Base-by-base conservation (phyloP, 2,888 invertebrate species). In the Tuta absoluta region DNA sequence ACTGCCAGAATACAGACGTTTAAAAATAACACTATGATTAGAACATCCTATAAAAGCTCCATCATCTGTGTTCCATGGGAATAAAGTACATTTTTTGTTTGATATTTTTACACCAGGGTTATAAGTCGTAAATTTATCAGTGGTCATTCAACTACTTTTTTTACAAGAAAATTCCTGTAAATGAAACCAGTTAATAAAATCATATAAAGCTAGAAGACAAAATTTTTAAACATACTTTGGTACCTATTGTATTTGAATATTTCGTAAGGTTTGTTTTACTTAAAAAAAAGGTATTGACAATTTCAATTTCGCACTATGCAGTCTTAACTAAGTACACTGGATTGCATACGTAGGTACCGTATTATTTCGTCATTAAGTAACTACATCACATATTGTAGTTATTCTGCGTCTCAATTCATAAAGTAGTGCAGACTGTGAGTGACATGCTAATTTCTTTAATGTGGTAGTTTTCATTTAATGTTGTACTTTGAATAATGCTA, bases 11-110 rank as follows among this genome's bases (percentile, higher is more conserved):
- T 23, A 51, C 51, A 51, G 8, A 14, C n/a, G 37, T 19, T 37
- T 11, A 33, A 58, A 19, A 38, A 58, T 37, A 58, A n/a, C 45
- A 11, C 19, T 37, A 17, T 37, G 37, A 58, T 37, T 19, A 37
- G 37, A 12, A 37, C 37, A 58, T 37, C 19, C 19, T 21, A 41
- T 41, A 59, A 41, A 59, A 59, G 21, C 2, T 41, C 23, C 19
- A 33, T 62, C 23, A 51, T 49, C 51, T 49, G 51, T 62, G 33
- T 33, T 48, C 23, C 62, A 45, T 48, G 37, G 51, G n/a, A 62
- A 33, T 48, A 62, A 8, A 56, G 23, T 23, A 23, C 1, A 19
- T 23, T 23, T 23, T 12, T 21, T 49, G 49, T 19, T 17, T 10
- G 17, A 2, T 49, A 21, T 51, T 51, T 51, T 21, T 51, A 33